Evolutionary conservation across 2,113 vertebrate species (phyloP).

Genomic region (Notarius lentiginosus): DNA sequence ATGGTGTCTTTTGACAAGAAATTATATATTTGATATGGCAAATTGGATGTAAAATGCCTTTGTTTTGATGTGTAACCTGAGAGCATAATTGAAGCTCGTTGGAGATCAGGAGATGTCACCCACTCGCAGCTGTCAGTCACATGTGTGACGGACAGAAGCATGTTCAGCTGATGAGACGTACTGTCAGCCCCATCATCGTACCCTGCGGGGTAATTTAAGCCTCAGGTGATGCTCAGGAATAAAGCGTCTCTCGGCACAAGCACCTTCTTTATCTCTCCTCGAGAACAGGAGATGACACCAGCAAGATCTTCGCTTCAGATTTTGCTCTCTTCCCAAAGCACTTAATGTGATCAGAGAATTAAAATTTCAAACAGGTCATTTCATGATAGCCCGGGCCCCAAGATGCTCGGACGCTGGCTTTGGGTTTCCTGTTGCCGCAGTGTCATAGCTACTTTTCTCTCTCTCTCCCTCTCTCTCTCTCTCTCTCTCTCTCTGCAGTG

Average conservation of each 20-base stretch:
- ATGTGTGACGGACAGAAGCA: slow-evolving; percentile 53
- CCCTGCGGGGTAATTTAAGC: slow-evolving; percentile 69
- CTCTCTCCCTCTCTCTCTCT: slow-evolving; percentile 37
- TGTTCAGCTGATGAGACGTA: slow-evolving; percentile 61
- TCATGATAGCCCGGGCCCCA: slow-evolving; percentile 65
- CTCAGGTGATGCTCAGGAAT: slow-evolving; percentile 58
- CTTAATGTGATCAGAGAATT: slow-evolving; percentile 85
- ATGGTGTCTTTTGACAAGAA: not conserved
- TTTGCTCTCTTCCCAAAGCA: slow-evolving; percentile 77
- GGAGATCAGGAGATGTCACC: not conserved
- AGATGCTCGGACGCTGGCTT: slow-evolving; percentile 60
- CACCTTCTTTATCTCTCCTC: slow-evolving; percentile 50
- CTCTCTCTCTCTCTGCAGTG: slow-evolving; percentile 29
- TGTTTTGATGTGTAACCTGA: slow-evolving; percentile 18
- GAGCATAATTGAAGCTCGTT: not conserved
- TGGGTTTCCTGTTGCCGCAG: slow-evolving; percentile 64
- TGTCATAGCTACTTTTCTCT: slow-evolving; percentile 54
- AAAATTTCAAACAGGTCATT: slow-evolving; percentile 78
- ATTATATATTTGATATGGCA: not conserved
- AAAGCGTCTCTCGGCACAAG: slow-evolving; percentile 53
- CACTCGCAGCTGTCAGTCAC: slow-evolving; percentile 45
- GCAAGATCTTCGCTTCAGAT: slow-evolving; percentile 68
- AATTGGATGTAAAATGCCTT: not conserved
- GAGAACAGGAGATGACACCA: slow-evolving; percentile 70
- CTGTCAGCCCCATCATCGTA: slow-evolving; percentile 62